Base-by-base conservation (phyloP, 2,888 invertebrate species). In the Stenurella melanura region DNA sequence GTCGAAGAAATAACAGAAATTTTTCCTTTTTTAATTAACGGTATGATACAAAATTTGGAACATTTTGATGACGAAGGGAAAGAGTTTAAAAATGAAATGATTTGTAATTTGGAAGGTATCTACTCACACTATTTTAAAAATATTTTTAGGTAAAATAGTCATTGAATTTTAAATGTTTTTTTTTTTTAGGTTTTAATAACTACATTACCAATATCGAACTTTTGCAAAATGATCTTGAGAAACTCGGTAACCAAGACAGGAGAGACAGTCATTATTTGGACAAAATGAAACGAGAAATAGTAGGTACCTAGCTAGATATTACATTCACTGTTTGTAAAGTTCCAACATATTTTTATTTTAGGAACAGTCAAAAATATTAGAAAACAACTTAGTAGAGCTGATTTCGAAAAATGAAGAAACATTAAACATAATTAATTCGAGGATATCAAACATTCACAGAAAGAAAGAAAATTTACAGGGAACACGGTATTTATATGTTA, bases 381-480 rank as follows among this genome's bases (percentile, higher is more conserved):
- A 57, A 54, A 74, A 71, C 11, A 21, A 71, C 30, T n/a, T 73
- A 18, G 4, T 18, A 34, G 38, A 50, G 15, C 7, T 50, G 1
- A 21, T 64, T 26, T 21, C 17, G 9, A 6, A 68, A 57, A 68
- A 63, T 68, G 76, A 76, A 78, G 30, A 71, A 11, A n/a, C 72
- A 42, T 56, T 63, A 42, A 63, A 63, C 15, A 50, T 17, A 3
- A n/a, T 60, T 3, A 50, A 61, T 18, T 12, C 34, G 12, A 75
- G 73, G 54, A 34, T 74, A n/a, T 71, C 54, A 26, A 21, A 63
- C 30, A 38, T 66, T 30, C 9, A 63, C 11, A 50, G 61, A 2
- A 78, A 76, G 34, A 63, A 68, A 30, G 38, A 71, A 38, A 61
- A 68, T 42, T 15, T 75, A 26, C 30, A 57, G 34, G 61, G 68